Percentiles rank a stretch among this genome's conserved stretches.
Evolutionary conservation across 1,140 invertebrate genomes (phyloP).

Genomic region (Camponotus pennsylvanicus): DNA sequence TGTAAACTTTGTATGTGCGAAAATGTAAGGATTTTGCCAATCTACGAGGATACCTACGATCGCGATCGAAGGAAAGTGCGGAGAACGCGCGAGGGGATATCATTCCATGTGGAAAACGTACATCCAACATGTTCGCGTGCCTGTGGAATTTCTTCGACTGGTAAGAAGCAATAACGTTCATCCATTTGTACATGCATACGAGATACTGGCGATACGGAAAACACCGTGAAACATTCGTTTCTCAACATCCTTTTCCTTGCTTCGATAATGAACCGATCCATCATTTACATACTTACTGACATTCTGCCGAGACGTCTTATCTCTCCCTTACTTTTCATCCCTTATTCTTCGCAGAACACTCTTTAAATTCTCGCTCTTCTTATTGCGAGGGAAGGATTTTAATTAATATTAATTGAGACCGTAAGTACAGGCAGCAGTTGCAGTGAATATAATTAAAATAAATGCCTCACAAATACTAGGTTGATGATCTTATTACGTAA

Average conservation of each 20-base stretch:
- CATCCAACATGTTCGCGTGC: constrained; percentile 88
- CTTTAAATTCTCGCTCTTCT: too few relatives aligned
- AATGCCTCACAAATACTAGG: background rate
- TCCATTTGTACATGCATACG: background rate
- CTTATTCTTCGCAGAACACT: background rate
- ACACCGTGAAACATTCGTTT: background rate
- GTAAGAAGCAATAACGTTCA: constrained; percentile 84
- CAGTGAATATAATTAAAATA: constrained; percentile 1
- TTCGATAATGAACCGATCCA: background rate
- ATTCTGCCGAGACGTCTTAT: background rate
- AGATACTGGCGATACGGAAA: background rate
- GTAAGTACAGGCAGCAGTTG: background rate
- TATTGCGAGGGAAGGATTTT: background rate
- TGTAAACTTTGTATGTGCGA: background rate
- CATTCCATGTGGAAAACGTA: constrained; percentile 57
- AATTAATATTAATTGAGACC: background rate
- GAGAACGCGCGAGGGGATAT: constrained; percentile 5
- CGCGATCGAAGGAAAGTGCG: background rate
- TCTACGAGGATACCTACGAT: background rate
- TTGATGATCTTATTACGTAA: background rate
- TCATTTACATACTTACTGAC: background rate
- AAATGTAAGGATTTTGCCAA: constrained; percentile 47
- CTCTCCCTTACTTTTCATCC: background rate
- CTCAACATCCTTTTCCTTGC: background rate
- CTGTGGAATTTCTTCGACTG: constrained; percentile 90